Evolutionary conservation across 2,888 invertebrate genomes (phyloP).

Genomic region (Rhagophthalmus giganteus): DNA sequence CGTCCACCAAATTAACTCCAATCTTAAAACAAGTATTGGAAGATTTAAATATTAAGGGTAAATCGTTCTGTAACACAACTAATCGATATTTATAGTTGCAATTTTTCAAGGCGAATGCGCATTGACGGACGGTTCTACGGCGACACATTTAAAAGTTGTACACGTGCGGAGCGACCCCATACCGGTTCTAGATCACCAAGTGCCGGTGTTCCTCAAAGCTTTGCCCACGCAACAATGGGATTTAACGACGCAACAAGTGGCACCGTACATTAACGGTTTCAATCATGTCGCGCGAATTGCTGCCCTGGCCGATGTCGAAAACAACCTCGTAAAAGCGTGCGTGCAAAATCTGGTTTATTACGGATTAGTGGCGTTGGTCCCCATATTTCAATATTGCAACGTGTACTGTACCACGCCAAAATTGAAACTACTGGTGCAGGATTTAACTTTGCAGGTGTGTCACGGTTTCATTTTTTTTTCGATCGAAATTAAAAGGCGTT

Average conservation of each 20-base stretch:
- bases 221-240: slow-evolving; percentile 76
- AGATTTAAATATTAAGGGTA: slow-evolving; percentile 74
- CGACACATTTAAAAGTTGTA: slow-evolving; percentile 87
- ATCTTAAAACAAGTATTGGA: slow-evolving; percentile 78
- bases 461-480: neutral
- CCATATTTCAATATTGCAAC: slow-evolving; percentile 69
- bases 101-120: slow-evolving; percentile 48
- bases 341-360: slow-evolving; percentile 89
- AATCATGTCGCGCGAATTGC: slow-evolving; percentile 91
- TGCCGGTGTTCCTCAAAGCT: slow-evolving; percentile 72
- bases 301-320: slow-evolving; percentile 87
- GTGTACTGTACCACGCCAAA: slow-evolving; percentile 65
- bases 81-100: neutral
- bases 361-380: slow-evolving; percentile 64
- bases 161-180: slow-evolving; percentile 79
- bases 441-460: slow-evolving; percentile 53
- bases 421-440: slow-evolving; percentile 58
- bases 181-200: slow-evolving; percentile 84
- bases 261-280: slow-evolving; percentile 87
- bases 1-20: slow-evolving; percentile 65
- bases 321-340: slow-evolving; percentile 90
- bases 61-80: neutral
- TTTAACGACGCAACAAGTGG: slow-evolving; percentile 88
- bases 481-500: neutral
- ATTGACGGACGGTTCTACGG: slow-evolving; percentile 77